phyloP scores from a whole-genome alignment of 2,797 vertebrate genomes.

The Phaenicophaeus curvirostris region DNA sequence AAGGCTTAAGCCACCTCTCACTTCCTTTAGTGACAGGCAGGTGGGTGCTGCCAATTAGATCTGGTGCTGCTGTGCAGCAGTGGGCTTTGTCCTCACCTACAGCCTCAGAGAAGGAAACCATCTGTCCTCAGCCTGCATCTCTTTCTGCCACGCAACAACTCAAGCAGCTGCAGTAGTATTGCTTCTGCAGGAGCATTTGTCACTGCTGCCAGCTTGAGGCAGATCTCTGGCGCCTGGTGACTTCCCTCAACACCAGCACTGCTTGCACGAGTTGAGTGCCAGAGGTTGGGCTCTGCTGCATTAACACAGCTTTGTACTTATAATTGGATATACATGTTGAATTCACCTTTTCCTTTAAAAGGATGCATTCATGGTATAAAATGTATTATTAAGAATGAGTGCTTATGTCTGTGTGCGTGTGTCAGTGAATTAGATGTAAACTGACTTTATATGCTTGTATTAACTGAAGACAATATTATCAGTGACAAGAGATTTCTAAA shows the following conservation, averaged over 20 bases:
- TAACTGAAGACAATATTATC: conserved; percentile 79
- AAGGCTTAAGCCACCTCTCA: not conserved
- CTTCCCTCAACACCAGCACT: not conserved
- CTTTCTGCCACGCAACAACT: not conserved
- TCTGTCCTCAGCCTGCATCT: not conserved
- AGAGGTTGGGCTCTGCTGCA: not conserved
- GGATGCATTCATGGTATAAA: conserved; percentile 4
- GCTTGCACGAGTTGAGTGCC: not conserved
- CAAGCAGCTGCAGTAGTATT: fast-evolving
- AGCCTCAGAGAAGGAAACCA: not conserved
- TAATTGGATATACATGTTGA: conserved; percentile 73
- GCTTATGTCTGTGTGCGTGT: conserved; percentile 7
- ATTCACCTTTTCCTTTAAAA: conserved; percentile 72
- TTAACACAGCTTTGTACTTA: conserved; percentile 22
- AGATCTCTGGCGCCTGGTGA: not conserved
- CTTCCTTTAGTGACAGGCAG: not conserved
- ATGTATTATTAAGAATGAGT: conserved; percentile 46
- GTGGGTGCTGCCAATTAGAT: not conserved
- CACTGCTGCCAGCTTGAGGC: not conserved
- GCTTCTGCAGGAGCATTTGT: not conserved
- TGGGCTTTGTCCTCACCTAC: not conserved
- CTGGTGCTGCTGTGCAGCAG: not conserved
- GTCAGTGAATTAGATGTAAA: conserved; percentile 73
- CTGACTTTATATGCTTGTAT: conserved; percentile 74
- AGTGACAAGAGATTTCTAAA: conserved; percentile 75